Evolutionary conservation across 2,797 vertebrate genomes (phyloP).

Genomic region (Petrocephalus sullivani): DNA sequence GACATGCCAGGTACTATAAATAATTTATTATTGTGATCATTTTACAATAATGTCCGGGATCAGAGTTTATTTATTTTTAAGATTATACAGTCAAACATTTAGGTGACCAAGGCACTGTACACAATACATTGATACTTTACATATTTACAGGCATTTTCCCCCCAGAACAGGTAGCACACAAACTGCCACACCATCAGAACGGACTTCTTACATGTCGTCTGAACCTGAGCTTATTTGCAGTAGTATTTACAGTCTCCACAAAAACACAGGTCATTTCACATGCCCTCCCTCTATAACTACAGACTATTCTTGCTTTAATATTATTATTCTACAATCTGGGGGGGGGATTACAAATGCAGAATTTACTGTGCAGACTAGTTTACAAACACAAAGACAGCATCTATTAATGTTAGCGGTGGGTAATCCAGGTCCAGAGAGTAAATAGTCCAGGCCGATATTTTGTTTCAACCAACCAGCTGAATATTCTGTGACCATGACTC

Average conservation of each 20-base stretch:
- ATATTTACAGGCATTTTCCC: constrained; percentile 15
- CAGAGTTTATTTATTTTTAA: neutral
- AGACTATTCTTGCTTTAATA: constrained; percentile 31
- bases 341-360: neutral
- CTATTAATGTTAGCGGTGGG: neutral
- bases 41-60: neutral
- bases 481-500: too few species aligned
- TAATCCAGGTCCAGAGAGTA: too few species aligned
- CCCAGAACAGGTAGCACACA: neutral
- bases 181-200: neutral
- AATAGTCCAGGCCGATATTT: too few species aligned
- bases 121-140: constrained; percentile 34
- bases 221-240: constrained; percentile 7
- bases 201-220: neutral
- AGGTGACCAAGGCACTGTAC: constrained; percentile 32
- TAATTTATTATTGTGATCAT: neutral
- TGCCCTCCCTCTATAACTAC: constrained; percentile 21
- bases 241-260: constrained; percentile 2
- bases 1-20: neutral
- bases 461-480: too few species aligned
- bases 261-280: constrained; percentile 5
- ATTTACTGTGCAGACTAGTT: neutral
- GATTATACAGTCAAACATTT: neutral
- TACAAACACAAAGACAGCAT: neutral
- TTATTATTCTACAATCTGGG: constrained; percentile 11